Conservation (phyloP, 2,888 invertebrate genomes). For the Cryptosula pallasiana region DNA sequence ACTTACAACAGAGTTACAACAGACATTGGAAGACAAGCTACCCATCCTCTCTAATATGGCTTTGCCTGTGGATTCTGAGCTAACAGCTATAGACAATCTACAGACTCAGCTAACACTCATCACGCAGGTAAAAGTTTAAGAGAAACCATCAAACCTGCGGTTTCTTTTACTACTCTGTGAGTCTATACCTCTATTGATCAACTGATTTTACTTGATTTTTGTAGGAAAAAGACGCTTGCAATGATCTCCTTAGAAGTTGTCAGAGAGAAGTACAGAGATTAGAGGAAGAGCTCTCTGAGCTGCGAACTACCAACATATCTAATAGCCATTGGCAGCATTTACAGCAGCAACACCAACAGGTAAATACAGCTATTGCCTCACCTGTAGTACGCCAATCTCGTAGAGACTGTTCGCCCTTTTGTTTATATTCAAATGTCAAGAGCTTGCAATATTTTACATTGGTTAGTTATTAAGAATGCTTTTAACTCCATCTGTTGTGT, state of each 20-base stretch:
- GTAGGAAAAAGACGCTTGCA: conserved; percentile 13
- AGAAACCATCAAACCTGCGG: background rate
- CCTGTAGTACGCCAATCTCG: too few relatives aligned
- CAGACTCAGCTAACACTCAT: background rate
- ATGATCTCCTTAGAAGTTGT: background rate
- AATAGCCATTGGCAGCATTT: conserved; percentile 19
- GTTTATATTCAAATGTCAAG: too few relatives aligned
- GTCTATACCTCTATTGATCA: too few relatives aligned
- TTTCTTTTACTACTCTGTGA: too few relatives aligned
- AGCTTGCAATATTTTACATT: too few relatives aligned
- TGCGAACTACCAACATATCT: conserved; percentile 1
- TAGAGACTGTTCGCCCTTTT: too few relatives aligned
- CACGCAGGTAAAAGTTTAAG: background rate
- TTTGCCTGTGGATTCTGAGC: conserved; percentile 8
- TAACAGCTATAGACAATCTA: conserved; percentile 20
- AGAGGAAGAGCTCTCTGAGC: conserved; percentile 22
- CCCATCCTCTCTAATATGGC: background rate
- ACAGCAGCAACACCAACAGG: conserved; percentile 15
- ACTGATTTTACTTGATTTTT: too few relatives aligned
- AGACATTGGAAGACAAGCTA: conserved; percentile 10
- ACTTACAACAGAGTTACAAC: conserved; percentile 1
- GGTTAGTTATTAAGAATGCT: too few relatives aligned
- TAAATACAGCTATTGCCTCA: background rate
- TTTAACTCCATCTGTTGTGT: too few relatives aligned
- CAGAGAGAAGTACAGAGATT: conserved; percentile 13